Evolutionary conservation across 2,797 vertebrate genomes (phyloP).

Genomic region (Podarcis siculus): DNA sequence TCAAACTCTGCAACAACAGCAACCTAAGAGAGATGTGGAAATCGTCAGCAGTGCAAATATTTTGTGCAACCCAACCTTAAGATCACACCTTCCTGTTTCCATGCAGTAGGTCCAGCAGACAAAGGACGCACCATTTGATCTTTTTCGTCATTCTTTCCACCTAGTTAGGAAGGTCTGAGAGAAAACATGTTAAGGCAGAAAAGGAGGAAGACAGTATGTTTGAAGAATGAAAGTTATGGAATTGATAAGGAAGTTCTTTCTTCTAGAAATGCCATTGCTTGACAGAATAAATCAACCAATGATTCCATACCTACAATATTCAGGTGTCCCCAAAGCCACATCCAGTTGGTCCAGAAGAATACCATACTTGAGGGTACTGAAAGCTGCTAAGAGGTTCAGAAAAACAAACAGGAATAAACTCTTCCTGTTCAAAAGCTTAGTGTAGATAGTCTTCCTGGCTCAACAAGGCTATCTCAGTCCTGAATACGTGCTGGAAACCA

Average conservation of each 20-base stretch:
- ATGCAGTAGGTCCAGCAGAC: background rate
- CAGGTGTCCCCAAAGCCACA: background rate
- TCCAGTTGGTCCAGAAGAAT: background rate
- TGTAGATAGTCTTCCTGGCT: background rate
- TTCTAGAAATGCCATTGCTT: background rate
- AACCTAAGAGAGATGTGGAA: constrained; percentile 75
- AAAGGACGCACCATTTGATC: background rate
- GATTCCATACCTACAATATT: background rate
- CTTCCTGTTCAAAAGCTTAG: background rate
- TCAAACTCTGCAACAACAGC: constrained; percentile 83
- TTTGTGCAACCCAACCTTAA: background rate
- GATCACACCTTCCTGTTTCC: background rate
- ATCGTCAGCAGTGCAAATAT: background rate
- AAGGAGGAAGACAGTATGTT: background rate
- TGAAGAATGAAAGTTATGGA: background rate
- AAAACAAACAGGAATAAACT: background rate
- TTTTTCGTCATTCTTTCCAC: background rate
- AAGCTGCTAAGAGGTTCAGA: background rate
- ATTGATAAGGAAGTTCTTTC: background rate
- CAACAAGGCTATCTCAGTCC: background rate
- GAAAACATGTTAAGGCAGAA: background rate
- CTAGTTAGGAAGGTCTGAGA: background rate
- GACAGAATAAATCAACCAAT: background rate
- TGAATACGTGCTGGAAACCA: background rate
- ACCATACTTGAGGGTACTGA: background rate